phyloP scores from a whole-genome alignment of 2,113 vertebrate species.

The Phasianus colchicus region DNA sequence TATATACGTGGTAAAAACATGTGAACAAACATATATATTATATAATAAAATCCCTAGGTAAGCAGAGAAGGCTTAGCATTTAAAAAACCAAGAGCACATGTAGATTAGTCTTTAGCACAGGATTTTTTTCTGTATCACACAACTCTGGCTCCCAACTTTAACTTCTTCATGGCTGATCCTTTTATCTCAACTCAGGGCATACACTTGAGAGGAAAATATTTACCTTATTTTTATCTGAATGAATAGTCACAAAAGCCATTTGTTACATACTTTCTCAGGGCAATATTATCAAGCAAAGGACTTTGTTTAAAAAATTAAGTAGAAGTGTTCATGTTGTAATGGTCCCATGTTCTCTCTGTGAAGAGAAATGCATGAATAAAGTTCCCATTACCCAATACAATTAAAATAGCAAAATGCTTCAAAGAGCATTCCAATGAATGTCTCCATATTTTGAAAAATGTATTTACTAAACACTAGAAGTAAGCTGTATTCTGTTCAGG shows the following conservation, averaged over 20 bases:
- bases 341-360: background rate
- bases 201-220: background rate
- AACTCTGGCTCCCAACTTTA: background rate
- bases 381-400: background rate
- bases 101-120: background rate
- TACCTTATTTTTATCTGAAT: background rate
- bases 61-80: background rate
- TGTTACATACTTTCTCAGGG: background rate
- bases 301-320: background rate
- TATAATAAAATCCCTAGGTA: background rate
- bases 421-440: background rate
- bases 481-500: background rate
- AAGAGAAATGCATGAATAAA: background rate
- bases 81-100: background rate
- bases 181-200: fast-evolving
- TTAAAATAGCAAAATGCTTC: background rate
- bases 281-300: background rate
- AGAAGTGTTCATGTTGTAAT: background rate
- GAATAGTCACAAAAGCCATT: background rate
- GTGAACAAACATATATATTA: background rate
- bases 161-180: background rate
- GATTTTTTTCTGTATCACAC: background rate
- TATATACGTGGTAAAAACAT: background rate
- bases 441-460: background rate
- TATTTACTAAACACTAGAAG: background rate